Percentiles rank a stretch among this genome's conserved stretches.
Conservation (phyloP, 2,797 vertebrate species). For the Gymnocypris eckloni region DNA sequence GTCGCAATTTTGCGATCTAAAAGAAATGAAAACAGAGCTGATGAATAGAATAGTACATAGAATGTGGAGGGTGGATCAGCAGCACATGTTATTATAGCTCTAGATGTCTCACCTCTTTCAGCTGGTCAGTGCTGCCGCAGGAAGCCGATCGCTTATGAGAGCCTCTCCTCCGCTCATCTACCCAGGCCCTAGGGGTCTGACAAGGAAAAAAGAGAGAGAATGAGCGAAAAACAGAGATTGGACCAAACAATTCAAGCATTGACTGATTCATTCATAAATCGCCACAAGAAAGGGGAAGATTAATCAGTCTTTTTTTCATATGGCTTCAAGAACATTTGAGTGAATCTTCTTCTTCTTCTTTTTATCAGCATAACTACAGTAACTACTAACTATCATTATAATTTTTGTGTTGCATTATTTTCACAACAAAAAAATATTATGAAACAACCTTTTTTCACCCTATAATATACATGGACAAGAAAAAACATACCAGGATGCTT, state of each 20-base stretch:
- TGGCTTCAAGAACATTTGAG: neutral
- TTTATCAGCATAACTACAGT: neutral
- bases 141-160: slow-evolving; percentile 98
- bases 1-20: slow-evolving; percentile 96
- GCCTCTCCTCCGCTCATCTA: slow-evolving; percentile 97
- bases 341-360: neutral
- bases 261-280: slow-evolving; percentile 8
- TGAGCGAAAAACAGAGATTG: slow-evolving; percentile 4
- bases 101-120: slow-evolving; percentile 88
- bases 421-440: neutral
- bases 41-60: neutral
- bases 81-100: neutral
- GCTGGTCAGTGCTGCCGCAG: slow-evolving; percentile 97
- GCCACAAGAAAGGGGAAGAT: neutral
- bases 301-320: neutral
- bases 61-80: neutral
- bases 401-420: neutral
- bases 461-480: neutral
- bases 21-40: slow-evolving; percentile 44
- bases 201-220: slow-evolving; percentile 60
- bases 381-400: neutral
- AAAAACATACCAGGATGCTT: neutral
- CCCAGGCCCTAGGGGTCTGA: slow-evolving; percentile 98
- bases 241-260: neutral
- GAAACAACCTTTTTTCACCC: neutral